Evolutionary conservation across 2,888 invertebrate species (phyloP).

Genomic region (Cetonia aurata): DNA sequence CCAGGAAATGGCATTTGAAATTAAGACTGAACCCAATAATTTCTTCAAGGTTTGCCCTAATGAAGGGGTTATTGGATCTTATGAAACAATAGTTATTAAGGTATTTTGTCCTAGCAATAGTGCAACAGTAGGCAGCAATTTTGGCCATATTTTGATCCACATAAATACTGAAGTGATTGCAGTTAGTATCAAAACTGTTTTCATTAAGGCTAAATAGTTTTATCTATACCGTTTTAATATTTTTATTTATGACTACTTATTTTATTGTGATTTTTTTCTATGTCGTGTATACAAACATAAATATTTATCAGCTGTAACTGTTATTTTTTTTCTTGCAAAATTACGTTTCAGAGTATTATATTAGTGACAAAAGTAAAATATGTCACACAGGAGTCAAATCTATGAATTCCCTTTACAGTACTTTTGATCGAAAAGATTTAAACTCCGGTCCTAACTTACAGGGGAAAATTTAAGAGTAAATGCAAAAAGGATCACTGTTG

Average conservation of each 20-base stretch:
- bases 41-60: conserved; percentile 33
- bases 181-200: conserved; percentile 42
- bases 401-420: no score
- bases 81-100: conserved; percentile 37
- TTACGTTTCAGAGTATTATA: no score
- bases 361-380: no score
- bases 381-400: no score
- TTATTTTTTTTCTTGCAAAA: no score
- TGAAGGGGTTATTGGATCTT: conserved; percentile 35
- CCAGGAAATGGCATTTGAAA: conserved; percentile 30
- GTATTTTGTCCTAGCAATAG: conserved; percentile 33
- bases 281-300: neutral
- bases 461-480: no score
- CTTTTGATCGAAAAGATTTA: no score
- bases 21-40: conserved; percentile 26
- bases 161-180: conserved; percentile 47
- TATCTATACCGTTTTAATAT: conserved; percentile 25
- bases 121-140: conserved; percentile 21
- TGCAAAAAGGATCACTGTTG: no score
- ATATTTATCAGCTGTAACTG: no score
- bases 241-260: neutral
- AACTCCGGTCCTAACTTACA: no score
- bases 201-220: conserved; percentile 42
- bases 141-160: conserved; percentile 33
- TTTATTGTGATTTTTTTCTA: conserved; percentile 34